Evolutionary conservation across 2,113 vertebrate genomes (phyloP).

Genomic region (Protobothrops flavoviridis): DNA sequence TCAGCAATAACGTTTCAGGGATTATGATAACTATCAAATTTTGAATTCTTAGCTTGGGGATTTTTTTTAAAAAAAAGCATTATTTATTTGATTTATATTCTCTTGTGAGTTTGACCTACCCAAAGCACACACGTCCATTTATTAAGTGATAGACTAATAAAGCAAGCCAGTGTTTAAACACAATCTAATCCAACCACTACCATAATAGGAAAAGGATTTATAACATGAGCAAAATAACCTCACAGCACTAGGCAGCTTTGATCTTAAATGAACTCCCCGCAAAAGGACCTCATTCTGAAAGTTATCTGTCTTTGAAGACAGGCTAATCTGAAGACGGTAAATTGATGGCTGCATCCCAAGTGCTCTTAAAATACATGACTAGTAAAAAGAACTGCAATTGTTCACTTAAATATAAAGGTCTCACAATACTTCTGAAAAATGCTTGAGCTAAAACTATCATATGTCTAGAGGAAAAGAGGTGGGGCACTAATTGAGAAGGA

Average conservation of each 20-base stretch:
- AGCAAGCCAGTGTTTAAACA: background rate
- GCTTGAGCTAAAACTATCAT: background rate
- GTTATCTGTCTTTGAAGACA: slow-evolving; percentile 3
- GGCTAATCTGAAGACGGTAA: background rate
- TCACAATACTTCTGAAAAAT: slow-evolving; percentile 9
- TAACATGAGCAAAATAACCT: background rate
- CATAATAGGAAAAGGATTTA: background rate
- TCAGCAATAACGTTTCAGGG: background rate
- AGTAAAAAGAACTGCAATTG: background rate
- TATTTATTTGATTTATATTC: background rate
- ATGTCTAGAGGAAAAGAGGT: background rate
- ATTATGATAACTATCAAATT: background rate
- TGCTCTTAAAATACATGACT: background rate
- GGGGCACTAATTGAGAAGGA: slow-evolving; percentile 18
- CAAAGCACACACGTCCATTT: background rate
- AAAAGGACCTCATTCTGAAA: background rate
- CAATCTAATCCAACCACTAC: background rate
- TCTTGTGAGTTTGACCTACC: background rate
- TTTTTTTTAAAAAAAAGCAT: background rate
- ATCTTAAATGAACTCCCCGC: background rate
- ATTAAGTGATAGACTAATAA: background rate
- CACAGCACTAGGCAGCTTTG: background rate
- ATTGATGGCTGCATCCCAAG: background rate
- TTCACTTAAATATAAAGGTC: background rate
- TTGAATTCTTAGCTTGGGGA: background rate